Evolutionary conservation across 2,888 invertebrate species (phyloP), one percentile per base, ranked within the genome.

Genomic region (Osmoderma eremita): DNA sequence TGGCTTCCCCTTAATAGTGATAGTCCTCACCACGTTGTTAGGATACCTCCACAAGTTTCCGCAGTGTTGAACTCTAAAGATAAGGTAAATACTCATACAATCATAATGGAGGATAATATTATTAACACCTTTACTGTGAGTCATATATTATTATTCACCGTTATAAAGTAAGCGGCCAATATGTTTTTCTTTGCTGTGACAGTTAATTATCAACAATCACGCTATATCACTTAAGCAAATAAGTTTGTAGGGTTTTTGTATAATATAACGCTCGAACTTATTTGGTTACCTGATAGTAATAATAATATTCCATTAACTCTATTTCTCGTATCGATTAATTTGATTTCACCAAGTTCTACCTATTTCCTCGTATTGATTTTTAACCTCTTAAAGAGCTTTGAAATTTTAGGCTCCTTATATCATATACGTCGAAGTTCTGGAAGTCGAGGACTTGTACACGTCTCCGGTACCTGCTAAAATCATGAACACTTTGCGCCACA

Each of bases 51-150:
- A 68, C 95, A 96, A 78, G 95, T 96, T 72, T 97, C 97, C 69
- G 98, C 98, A 61, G 98, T 99, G 63, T 90, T 99, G 72, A 99
- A 99, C 83, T 98, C 98, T 74, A 99, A 99, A 85, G 97, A 97
- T 82, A 97, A 96, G 88, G 91, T 91, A 79, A 42, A 24, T 53
- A 20, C 1, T 15, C n/a, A n/a, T 45, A 20, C 10, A 18, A 36
- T 10, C 12, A 18, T 45, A 18, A 42, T 18, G 12, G n/a, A 8
- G 10, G 15, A 12, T 41, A 15, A 20, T 12, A 17, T 38, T 58
- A 15, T 58, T 39, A 20, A 42, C 4, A 22, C 6, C 15, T 42
- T 13, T 45, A 15, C 45, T 15, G 6, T 30, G 30, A 2, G 30
- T 30, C 48, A 20, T 17, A 30, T n/a, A n/a, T 8, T 12, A 18